Percentiles rank a stretch among this genome's conserved stretches.
phyloP scores from a whole-genome alignment of 1,140 invertebrate species.

The Brachionus rotundiformis region DNA sequence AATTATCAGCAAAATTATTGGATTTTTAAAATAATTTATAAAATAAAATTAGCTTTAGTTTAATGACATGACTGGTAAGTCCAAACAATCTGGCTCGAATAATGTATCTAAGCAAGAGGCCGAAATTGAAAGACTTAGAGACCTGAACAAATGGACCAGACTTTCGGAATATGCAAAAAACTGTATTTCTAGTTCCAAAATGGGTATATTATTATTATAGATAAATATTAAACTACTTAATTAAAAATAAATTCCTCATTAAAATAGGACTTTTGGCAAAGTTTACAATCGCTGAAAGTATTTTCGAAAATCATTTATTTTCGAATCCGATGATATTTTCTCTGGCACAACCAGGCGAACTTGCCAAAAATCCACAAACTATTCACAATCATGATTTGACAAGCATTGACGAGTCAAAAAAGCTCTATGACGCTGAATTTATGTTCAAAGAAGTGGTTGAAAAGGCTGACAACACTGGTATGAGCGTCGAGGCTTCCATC shows the following conservation, averaged over 20 bases:
- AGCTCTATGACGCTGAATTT: slow-evolving; percentile 3
- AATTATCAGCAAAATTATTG: neutral
- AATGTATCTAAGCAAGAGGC: neutral
- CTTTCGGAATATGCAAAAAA: neutral
- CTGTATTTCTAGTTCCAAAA: neutral
- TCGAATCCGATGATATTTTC: slow-evolving; percentile 33
- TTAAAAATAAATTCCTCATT: too few relatives aligned
- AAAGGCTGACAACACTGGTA: neutral
- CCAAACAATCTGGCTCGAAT: neutral
- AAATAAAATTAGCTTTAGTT: neutral
- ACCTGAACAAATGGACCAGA: slow-evolving; percentile 29
- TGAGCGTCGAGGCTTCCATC: neutral
- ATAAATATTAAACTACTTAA: neutral
- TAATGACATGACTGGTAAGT: slow-evolving; percentile 48
- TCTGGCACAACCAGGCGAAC: neutral
- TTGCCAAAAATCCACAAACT: neutral
- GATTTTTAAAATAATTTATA: too few relatives aligned
- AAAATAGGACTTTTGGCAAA: neutral
- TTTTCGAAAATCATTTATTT: slow-evolving; percentile 25
- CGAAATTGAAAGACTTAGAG: slow-evolving; percentile 21
- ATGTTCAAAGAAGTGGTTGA: slow-evolving; percentile 21
- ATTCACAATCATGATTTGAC: neutral
- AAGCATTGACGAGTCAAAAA: neutral
- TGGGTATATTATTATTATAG: too few relatives aligned
- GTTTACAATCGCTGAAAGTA: slow-evolving; percentile 22